A percentile compares a stretch with the other conserved stretches of the same genome.
These are phyloP conservation scores for Eristalinus sepulchralis DNA, from an alignment of 2,888 invertebrate genomes.

Conservation along the genomic window DNA sequence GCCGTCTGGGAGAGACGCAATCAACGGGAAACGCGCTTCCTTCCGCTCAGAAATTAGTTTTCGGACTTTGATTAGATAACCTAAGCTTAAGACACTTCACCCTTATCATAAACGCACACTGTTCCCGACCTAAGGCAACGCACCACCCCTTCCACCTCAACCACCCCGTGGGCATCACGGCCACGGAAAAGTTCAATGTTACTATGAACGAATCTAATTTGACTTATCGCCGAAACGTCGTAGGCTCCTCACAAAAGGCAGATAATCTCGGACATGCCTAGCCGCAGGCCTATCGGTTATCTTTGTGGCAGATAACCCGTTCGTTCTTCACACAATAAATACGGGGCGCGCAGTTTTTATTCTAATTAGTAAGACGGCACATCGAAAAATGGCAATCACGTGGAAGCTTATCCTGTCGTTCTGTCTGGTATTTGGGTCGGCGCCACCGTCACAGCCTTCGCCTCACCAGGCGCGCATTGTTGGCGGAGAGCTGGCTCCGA, in stretches of 20 bases:
- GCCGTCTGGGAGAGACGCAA: neutral
- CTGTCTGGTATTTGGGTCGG: neutral
- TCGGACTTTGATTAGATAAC: neutral
- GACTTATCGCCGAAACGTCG: neutral
- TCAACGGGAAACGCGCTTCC: neutral
- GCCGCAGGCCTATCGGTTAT: constrained; percentile 4
- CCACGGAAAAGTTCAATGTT: neutral
- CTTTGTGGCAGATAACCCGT: neutral
- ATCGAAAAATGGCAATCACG: constrained; percentile 1
- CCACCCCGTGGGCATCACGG: neutral
- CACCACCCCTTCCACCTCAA: neutral
- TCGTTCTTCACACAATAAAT: constrained; percentile 9
- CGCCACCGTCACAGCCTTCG: neutral
- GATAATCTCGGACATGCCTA: constrained; percentile 1
- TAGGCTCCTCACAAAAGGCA: neutral
- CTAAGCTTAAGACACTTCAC: neutral
- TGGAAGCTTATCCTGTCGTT: constrained; percentile 11
- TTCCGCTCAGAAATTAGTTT: neutral
- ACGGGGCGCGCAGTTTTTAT: neutral
- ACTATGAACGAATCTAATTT: neutral
- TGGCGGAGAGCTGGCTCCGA: constrained; percentile 75
- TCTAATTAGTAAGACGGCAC: constrained; percentile 3
- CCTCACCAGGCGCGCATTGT: constrained; percentile 74
- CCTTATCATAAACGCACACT: neutral
- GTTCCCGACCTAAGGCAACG: constrained; percentile 14